Evolutionary conservation across 2,113 vertebrate species (phyloP), one percentile per base, ranked within the genome.

Genomic region (Myanophis thanlyinensis): DNA sequence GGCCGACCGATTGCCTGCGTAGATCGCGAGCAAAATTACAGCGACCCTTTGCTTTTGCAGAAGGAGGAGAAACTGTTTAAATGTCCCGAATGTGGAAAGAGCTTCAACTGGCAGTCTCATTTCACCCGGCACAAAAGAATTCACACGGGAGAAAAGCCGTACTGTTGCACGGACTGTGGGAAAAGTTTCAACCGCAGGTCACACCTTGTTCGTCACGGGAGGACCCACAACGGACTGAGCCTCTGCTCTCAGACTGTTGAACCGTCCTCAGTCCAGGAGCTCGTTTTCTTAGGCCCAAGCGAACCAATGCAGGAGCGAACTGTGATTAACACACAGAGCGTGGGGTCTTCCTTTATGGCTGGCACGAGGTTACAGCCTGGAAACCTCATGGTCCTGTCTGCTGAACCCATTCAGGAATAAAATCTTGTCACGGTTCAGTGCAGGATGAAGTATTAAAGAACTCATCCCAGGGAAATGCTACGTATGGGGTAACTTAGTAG

Each of bases 171-270:
- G 0, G 86, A 88, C 48, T 92, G 91, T 92, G 91, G 86, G 86
- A 92, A 92, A 73, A 92, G 91, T 49, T 92, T 92, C 59, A 92
- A 89, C n/a, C 87, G 91, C 18, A 53, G 62, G 51, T 92, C 92
- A 3, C 49, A 62, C 51, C 90, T 95, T 30, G 47, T 89, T 49
- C 25, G 52, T 27, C 90, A 87, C 0, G 8, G 91, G 11, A 92
- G 53, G 84, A 92, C 53, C 52, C 94, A 94, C 23, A 49, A 22
- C 7, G 84, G 35, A 4, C 30, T 54, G 91, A 88, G n/a, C 13
- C 48, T 49, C 0, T 54, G 10, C 9, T 3, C 40, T 44, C 67
- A 30, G 20, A 8, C 51, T 9, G 80, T 47, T 1, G 87, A 46
- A 46, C 27, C 54, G 13, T 27, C 40, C 30, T 89, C 49, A 0